Base-by-base conservation (phyloP, 2,797 vertebrate species). In the Sebastes steindachneri region DNA sequence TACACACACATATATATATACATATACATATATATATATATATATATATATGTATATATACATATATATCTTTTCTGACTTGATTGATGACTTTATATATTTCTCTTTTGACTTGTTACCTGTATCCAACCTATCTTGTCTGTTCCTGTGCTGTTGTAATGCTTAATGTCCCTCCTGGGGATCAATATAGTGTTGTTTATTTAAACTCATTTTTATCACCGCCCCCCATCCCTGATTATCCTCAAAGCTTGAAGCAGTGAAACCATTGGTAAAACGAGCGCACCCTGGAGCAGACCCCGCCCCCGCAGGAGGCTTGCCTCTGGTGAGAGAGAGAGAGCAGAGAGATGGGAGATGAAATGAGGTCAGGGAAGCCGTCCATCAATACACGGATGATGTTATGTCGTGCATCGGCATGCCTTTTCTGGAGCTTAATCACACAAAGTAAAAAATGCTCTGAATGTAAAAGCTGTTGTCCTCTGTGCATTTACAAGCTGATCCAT, bases 291-390 rank as follows among this genome's bases (percentile, higher is more conserved):
- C 26, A 82, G 65, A 60, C 79, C 69, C 82, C 92, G 86, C 92
- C 92, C 91, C 82, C 68, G 0, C 60, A 15, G 58, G 37, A 31
- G 5, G 71, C 53, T 10, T 80, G 68, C 9, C 70, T 77, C 81
- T 75, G 26, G 68, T 41, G 7, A 23, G 66, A 73, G 26, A 23
- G 66, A 73, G 29, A 77, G 76, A 81, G 55, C 21, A 31, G 73
- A n/a, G 63, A 80, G 71, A 58, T 75, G 79, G 67, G 79, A 73
- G 68, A 76, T 71, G 75, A 87, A 93, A 92, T 35, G 41, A 90
- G 88, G 90, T 92, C 86, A 89, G 71, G 35, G 45, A 68, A 73
- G 68, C 57, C 17, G n/a, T 21, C 67, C 8, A 7, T 37, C 35
- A 37, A 37, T 26, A 19, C 17, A 12, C 21, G 21, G 28, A 63